Evolutionary conservation across 2,797 vertebrate genomes (phyloP).

Genomic region (Huso huso): DNA sequence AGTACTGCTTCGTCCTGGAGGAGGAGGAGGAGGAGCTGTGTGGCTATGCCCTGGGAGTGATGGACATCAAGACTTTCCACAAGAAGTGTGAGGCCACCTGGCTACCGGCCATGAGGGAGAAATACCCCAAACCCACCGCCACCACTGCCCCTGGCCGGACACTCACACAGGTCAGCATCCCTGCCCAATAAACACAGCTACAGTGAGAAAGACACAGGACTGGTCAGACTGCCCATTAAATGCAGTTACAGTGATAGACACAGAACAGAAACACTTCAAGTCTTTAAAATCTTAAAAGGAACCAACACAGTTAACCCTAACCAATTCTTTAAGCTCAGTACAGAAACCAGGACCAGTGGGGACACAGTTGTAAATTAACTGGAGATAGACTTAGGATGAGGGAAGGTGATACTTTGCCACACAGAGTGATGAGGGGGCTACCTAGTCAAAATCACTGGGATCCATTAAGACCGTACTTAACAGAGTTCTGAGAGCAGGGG

Average conservation of each 20-base stretch:
- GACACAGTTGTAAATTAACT: no score
- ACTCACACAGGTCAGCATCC: constrained; percentile 26
- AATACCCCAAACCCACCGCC: constrained; percentile 50
- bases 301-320: no score
- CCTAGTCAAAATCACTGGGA: no score
- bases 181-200: not conserved
- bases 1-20: constrained; percentile 75
- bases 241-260: no score
- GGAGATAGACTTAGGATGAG: no score
- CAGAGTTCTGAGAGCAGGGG: no score
- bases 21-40: constrained; percentile 70
- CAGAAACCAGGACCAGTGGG: no score
- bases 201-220: not conserved
- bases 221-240: not conserved
- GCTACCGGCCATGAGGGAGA: constrained; percentile 67
- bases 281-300: no score
- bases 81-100: constrained; percentile 67
- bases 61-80: constrained; percentile 64
- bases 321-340: no score
- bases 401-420: no score
- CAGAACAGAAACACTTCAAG: not conserved
- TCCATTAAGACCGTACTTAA: no score
- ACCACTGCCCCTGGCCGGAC: constrained; percentile 35
- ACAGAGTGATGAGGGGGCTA: no score
- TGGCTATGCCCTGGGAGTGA: constrained; percentile 63